Evolutionary conservation across 2,113 vertebrate species (phyloP).

Genomic region (Proteles cristata): DNA sequence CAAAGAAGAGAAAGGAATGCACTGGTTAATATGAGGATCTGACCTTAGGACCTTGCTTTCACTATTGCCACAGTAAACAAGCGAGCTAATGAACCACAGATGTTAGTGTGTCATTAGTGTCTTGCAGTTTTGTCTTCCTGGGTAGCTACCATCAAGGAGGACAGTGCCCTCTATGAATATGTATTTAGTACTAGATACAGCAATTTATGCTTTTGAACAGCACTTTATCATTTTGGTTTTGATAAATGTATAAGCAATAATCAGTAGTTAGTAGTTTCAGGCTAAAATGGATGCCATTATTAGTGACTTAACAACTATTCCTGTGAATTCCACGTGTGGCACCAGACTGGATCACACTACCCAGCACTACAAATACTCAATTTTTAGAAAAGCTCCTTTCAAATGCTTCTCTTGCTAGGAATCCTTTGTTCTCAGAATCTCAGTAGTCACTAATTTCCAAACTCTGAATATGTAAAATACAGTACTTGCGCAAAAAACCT

Average conservation of each 20-base stretch:
- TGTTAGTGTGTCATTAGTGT: not conserved
- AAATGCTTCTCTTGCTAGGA: not conserved
- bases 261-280: conserved; percentile 69
- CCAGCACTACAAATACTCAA: conserved; percentile 13
- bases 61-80: not conserved
- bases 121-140: not conserved
- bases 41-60: conserved; percentile 24
- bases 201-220: conserved; percentile 77
- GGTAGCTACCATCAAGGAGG: not conserved
- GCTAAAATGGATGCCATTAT: conserved; percentile 60
- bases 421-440: conserved; percentile 70
- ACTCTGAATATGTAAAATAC: conserved; percentile 60
- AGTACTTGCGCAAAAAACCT: conserved; percentile 1
- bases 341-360: conserved; percentile 50
- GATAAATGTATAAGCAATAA: conserved; percentile 63
- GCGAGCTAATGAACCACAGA: not conserved
- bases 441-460: conserved; percentile 68
- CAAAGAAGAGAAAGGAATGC: not conserved
- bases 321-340: conserved; percentile 56
- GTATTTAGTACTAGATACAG: conserved; percentile 20
- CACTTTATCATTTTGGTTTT: conserved; percentile 70
- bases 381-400: conserved; percentile 64
- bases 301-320: conserved; percentile 73
- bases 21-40: not conserved
- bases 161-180: conserved; percentile 60